Evolutionary conservation across 2,888 invertebrate species (phyloP).

Genomic region (Escarpia spicata): DNA sequence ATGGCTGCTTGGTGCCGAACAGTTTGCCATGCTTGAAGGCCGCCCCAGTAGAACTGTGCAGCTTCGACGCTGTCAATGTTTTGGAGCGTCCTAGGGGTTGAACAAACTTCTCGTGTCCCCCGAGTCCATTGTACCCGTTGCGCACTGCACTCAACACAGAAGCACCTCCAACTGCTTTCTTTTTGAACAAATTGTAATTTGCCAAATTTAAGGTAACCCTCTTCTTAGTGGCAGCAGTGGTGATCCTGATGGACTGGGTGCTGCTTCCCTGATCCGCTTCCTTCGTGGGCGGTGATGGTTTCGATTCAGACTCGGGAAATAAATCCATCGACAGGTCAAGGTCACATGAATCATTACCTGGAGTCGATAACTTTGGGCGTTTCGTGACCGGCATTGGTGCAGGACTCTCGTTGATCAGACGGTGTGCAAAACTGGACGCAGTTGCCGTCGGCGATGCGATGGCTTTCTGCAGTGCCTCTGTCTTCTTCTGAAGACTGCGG

Average conservation of each 20-base stretch:
- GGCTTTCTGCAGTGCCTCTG: slow-evolving; percentile 34
- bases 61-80: background rate
- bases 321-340: background rate
- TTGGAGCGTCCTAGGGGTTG: slow-evolving; percentile 23
- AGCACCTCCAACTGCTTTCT: background rate
- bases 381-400: slow-evolving; percentile 33
- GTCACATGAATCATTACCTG: background rate
- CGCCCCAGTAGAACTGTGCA: background rate
- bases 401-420: slow-evolving; percentile 42
- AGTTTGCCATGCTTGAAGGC: background rate
- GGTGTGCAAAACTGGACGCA: slow-evolving; percentile 36
- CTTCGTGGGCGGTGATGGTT: slow-evolving; percentile 23
- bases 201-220: background rate
- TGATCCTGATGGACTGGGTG: slow-evolving; percentile 30
- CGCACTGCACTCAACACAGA: slow-evolving; percentile 25
- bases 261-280: slow-evolving; percentile 20
- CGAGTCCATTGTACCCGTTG: slow-evolving; percentile 44
- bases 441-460: slow-evolving; percentile 39
- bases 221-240: slow-evolving; percentile 22
- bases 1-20: background rate
- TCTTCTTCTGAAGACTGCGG: slow-evolving; percentile 36
- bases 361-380: slow-evolving; percentile 30
- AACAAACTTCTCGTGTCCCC: slow-evolving; percentile 40
- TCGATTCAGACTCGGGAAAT: slow-evolving; percentile 22
- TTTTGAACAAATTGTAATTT: slow-evolving; percentile 31